Conservation (phyloP, 2,888 invertebrate species). For the Drosophila monieri region DNA sequence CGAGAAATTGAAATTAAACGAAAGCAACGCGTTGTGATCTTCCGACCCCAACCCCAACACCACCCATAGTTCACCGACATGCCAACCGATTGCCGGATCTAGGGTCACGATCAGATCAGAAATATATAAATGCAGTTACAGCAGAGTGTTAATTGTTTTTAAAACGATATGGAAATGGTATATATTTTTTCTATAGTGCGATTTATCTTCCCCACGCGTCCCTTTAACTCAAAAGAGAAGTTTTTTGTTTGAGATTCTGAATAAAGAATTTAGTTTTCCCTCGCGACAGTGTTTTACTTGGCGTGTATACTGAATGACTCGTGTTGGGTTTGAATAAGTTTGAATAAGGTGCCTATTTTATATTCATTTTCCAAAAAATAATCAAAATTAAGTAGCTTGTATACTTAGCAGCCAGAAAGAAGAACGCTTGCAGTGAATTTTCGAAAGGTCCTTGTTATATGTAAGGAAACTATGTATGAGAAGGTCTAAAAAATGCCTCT, state of each 20-base stretch:
- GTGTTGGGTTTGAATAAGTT: background rate
- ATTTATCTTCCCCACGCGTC: constrained; percentile 17
- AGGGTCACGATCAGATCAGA: constrained; percentile 8
- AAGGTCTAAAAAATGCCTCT: too few species aligned
- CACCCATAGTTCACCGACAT: constrained; percentile 1
- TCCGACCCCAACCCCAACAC: background rate
- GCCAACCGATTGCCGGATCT: background rate
- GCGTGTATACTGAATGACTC: background rate
- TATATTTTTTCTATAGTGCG: constrained; percentile 40
- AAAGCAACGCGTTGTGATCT: constrained; percentile 11
- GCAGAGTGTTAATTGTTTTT: constrained; percentile 43
- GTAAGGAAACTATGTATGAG: too few species aligned
- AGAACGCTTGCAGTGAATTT: background rate
- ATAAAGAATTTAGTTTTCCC: constrained; percentile 58
- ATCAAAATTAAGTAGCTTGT: background rate
- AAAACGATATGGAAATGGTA: constrained; percentile 36
- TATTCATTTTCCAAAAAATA: background rate
- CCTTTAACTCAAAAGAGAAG: constrained; percentile 13
- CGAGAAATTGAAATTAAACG: background rate
- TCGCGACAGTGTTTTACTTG: constrained; percentile 18
- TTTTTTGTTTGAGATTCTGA: constrained; percentile 40
- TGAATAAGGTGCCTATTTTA: background rate
- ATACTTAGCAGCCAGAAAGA: background rate
- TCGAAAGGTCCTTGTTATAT: background rate
- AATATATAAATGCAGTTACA: constrained; percentile 36